Percentiles rank a stretch among this genome's conserved stretches.
These are phyloP conservation scores for Hephaestus fuliginosus DNA, from an alignment of 2,797 vertebrate species.

Conservation along the genomic window DNA sequence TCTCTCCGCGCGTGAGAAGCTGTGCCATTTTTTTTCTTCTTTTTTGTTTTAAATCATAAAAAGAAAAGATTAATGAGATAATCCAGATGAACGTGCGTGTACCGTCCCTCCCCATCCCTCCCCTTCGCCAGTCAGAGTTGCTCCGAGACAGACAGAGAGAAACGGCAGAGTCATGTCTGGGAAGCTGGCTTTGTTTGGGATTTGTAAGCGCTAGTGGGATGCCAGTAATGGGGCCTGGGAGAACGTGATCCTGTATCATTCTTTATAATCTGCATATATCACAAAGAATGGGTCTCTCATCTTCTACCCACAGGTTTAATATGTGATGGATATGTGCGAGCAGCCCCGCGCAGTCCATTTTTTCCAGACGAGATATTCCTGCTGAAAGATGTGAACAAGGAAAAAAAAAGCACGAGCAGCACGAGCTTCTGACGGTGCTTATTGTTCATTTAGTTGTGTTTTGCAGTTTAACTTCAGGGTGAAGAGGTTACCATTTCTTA, in stretches of 20 bases:
- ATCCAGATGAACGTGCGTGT: conserved; percentile 46
- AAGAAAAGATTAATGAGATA: conserved; percentile 62
- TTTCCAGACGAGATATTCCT: conserved; percentile 14
- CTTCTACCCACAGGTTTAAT: conserved; percentile 67
- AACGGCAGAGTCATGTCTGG: conserved; percentile 52
- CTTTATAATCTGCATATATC: conserved; percentile 70
- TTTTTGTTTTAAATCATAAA: conserved; percentile 46
- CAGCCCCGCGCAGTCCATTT: conserved; percentile 34
- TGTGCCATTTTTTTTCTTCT: neutral
- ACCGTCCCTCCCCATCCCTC: conserved; percentile 12
- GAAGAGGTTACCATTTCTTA: conserved; percentile 41
- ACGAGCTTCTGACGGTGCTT: conserved; percentile 6
- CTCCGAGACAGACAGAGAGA: conserved; percentile 51
- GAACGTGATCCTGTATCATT: conserved; percentile 68
- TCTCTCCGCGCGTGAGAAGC: conserved; percentile 36
- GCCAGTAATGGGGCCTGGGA: conserved; percentile 63
- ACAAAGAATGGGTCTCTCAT: conserved; percentile 52
- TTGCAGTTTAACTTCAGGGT: conserved; percentile 46
- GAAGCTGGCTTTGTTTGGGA: conserved; percentile 71
- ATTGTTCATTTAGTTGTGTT: conserved; percentile 31
- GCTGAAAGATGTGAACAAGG: conserved; percentile 13
- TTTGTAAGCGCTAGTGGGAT: conserved; percentile 75
- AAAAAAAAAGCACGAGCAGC: neutral
- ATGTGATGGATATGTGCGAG: conserved; percentile 56
- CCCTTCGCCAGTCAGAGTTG: neutral